phyloP scores from a whole-genome alignment of 2,113 vertebrate genomes.

The Hepsetus odoe region DNA sequence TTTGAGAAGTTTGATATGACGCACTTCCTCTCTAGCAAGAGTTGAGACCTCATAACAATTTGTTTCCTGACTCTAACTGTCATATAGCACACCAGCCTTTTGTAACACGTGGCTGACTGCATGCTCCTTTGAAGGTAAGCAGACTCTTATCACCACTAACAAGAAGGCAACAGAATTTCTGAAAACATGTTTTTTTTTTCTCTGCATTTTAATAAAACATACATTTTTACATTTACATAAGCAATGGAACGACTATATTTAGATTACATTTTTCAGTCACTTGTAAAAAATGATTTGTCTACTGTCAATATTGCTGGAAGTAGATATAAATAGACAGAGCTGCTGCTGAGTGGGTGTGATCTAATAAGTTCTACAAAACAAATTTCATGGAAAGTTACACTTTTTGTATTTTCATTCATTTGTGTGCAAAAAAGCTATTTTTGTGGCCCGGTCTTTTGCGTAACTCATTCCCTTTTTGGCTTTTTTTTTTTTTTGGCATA shows the following conservation, averaged over 20 bases:
- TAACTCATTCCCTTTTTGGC: neutral
- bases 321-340: neutral
- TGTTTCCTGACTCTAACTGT: conserved; percentile 55
- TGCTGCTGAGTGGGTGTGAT: neutral
- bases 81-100: conserved; percentile 35
- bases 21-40: conserved; percentile 46
- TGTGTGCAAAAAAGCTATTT: neutral
- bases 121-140: conserved; percentile 42
- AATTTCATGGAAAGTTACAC: too few relatives aligned
- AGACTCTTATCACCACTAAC: conserved; percentile 21
- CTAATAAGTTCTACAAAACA: neutral
- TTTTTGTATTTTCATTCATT: neutral
- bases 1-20: conserved; percentile 30
- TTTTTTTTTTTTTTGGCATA: neutral
- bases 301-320: neutral
- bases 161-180: neutral
- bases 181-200: neutral
- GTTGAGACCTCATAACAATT: conserved; percentile 17
- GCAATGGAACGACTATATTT: too few relatives aligned
- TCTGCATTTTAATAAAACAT: neutral
- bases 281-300: too few relatives aligned
- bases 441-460: neutral
- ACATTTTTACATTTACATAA: too few relatives aligned
- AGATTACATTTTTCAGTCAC: too few relatives aligned
- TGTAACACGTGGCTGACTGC: conserved; percentile 38